Percentiles rank a stretch among this genome's conserved stretches.
phyloP scores from a whole-genome alignment of 2,113 vertebrate species.

The Genyomyrus donnyi region DNA sequence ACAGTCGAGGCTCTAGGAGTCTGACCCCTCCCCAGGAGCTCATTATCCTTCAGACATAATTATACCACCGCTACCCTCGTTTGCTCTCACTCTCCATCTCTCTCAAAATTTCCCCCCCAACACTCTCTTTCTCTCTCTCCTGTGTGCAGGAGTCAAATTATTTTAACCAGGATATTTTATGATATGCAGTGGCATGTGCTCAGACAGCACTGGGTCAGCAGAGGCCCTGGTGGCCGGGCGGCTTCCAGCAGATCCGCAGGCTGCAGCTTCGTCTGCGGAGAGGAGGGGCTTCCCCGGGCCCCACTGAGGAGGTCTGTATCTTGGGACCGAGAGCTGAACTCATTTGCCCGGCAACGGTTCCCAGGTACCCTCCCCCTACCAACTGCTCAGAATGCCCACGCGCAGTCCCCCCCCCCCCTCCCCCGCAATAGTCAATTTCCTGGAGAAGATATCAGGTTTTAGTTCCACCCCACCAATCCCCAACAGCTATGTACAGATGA shows the following conservation, averaged over 20 bases:
- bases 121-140: not conserved
- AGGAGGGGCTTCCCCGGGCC: not conserved
- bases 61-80: not conserved
- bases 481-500: not conserved
- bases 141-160: not conserved
- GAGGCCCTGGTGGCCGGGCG: not conserved
- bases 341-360: not conserved
- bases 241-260: not conserved
- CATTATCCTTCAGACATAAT: conserved; percentile 29
- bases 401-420: not conserved
- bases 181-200: not conserved
- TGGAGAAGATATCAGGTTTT: not conserved
- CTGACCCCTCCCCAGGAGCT: conserved; percentile 6
- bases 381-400: not conserved
- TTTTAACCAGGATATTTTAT: not conserved
- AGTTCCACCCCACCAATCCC: not conserved
- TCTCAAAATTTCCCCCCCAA: not conserved
- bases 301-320: not conserved
- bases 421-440: not conserved
- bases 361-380: not conserved
- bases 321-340: not conserved
- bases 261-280: not conserved
- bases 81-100: not conserved
- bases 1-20: conserved; percentile 12
- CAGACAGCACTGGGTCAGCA: not conserved